Conservation (phyloP, 1,140 invertebrate species). For the Halotydeus destructor region DNA sequence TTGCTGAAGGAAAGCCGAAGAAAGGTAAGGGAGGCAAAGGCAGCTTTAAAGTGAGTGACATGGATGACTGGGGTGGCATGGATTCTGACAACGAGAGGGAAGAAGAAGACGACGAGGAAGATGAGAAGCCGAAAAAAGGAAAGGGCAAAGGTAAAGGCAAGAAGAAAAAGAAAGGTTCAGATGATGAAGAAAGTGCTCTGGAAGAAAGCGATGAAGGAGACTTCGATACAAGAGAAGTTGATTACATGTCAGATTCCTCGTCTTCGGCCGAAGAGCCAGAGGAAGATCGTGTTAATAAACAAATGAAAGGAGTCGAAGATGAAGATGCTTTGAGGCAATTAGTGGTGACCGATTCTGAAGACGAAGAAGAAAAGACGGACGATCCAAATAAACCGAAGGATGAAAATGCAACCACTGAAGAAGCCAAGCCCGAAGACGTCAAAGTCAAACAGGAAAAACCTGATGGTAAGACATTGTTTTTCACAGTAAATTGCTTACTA, state of each 20-base stretch:
- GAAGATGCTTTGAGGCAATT: conserved; percentile 69
- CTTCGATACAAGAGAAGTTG: conserved; percentile 66
- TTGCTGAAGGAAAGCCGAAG: conserved; percentile 30
- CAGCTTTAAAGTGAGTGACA: conserved; percentile 55
- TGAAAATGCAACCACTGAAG: conserved; percentile 15
- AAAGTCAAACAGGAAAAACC: conserved; percentile 23
- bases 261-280: conserved; percentile 34
- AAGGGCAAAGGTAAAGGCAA: conserved; percentile 17
- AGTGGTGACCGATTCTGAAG: conserved; percentile 68
- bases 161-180: conserved; percentile 52
- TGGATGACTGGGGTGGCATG: conserved; percentile 67
- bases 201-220: conserved; percentile 94
- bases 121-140: conserved; percentile 14
- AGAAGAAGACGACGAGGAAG: conserved; percentile 11
- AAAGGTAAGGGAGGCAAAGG: conserved; percentile 30
- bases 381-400: conserved; percentile 16
- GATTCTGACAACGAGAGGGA: conserved; percentile 42
- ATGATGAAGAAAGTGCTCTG: conserved; percentile 52
- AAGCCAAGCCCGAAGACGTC: conserved; percentile 12
- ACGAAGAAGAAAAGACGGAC: conserved; percentile 37
- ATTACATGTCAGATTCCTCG: conserved; percentile 42
- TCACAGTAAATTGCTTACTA: not conserved
- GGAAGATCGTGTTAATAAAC: conserved; percentile 38
- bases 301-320: conserved; percentile 55
- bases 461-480: not conserved